Evolutionary conservation across 1,140 invertebrate species (phyloP).

Genomic region (Euura lappo): DNA sequence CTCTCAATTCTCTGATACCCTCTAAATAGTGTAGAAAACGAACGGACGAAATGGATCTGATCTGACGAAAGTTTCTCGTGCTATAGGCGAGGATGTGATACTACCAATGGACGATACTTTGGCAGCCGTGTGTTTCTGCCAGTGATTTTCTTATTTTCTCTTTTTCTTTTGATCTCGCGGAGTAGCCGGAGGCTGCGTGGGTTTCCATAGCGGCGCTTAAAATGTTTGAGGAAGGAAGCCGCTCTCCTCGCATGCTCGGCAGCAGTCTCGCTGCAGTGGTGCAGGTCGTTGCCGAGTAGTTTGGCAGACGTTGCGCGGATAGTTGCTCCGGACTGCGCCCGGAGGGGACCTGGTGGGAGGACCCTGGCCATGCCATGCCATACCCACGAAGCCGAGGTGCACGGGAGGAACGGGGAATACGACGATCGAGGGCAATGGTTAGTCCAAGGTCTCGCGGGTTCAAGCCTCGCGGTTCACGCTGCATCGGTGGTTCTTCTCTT

Average conservation of each 20-base stretch:
- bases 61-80: too few species aligned
- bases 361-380: too few species aligned
- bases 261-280: too few species aligned
- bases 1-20: too few species aligned
- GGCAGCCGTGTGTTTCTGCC: too few species aligned
- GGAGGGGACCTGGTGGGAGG: not conserved
- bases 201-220: conserved; percentile 4
- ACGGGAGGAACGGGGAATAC: conserved; percentile 39
- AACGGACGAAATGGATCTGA: too few species aligned
- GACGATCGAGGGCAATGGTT: conserved; percentile 61
- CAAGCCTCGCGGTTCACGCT: conserved; percentile 47
- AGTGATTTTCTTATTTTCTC: too few species aligned
- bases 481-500: conserved; percentile 35
- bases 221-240: not conserved
- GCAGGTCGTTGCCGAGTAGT: not conserved
- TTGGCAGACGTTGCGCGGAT: not conserved
- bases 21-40: too few species aligned
- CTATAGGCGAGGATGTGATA: too few species aligned
- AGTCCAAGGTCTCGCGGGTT: conserved; percentile 58
- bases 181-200: not conserved
- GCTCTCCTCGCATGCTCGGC: too few species aligned
- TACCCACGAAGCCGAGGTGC: not conserved
- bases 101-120: too few species aligned
- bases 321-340: not conserved
- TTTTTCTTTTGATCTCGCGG: not conserved